Base-by-base conservation (phyloP, 2,113 vertebrate genomes). In the Chroicocephalus ridibundus region DNA sequence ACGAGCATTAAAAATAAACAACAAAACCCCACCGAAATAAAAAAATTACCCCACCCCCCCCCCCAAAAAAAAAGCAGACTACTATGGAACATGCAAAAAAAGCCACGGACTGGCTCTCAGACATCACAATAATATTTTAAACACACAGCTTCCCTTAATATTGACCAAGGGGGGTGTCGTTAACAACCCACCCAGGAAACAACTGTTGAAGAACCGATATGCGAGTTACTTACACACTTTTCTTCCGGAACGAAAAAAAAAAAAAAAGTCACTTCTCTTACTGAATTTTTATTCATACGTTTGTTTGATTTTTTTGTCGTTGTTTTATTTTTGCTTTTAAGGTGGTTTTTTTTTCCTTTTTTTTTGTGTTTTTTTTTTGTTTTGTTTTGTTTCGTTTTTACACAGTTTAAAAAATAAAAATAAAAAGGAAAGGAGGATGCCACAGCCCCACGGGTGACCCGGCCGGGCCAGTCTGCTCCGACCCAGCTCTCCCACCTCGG, bases 61-160 rank as follows among this genome's bases (percentile, higher is more conserved):
- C n/a, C 49, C 12, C 3, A 1, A 6, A 96, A 29, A n/a, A 89
- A 94, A 96, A 94, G 44, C 80, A 97, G 89, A 96, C 96, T 71
- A 94, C 89, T 79, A 94, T 79, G 96, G 95, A 96, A 94, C 98
- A 99, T 99, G 99, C 98, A 98, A 97, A 92, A 96, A 96, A 93
- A 86, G 94, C 96, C 97, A 97, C 95, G 93, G 44, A 82, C 85
- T 31, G 95, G 96, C 97, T 97, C 91, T 95, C 87, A 96, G 97
- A 97, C 95, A 94, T 97, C 97, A 98, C 97, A 93, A 96, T 76
- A 97, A 92, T 95, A 96, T 96, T 86, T 96, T 94, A 97, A 96
- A 97, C 96, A 96, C 95, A 97, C 97, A 97, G 96, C 95, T 96
- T 97, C 97, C 88, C 94, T 97, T 97, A 98, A 97, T 96, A 98